phyloP scores from a whole-genome alignment of 1,140 invertebrate genomes.

The Planococcus citri region DNA sequence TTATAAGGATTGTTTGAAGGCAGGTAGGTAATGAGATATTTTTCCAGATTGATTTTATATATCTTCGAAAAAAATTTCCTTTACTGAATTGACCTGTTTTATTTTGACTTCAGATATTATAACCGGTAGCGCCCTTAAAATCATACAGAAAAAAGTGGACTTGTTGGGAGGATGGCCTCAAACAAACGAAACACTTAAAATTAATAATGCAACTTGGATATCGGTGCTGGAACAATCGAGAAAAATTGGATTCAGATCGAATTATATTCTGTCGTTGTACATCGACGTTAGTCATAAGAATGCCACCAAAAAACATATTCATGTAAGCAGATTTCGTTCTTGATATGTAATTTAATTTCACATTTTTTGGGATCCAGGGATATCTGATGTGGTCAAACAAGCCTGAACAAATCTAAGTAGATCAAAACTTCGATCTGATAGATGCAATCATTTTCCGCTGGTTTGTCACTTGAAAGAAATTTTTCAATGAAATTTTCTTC shows the following conservation, averaged over 20 bases:
- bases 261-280: not conserved
- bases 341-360: too few species aligned
- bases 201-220: not conserved
- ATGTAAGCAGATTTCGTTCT: not conserved
- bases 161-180: not conserved
- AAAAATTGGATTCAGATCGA: not conserved
- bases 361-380: too few species aligned
- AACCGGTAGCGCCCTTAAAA: not conserved
- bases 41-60: too few species aligned
- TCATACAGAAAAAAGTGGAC: not conserved
- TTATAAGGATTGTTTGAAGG: conserved; percentile 73
- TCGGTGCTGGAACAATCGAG: not conserved
- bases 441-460: too few species aligned
- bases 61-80: too few species aligned
- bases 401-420: too few species aligned
- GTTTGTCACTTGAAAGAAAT: too few species aligned
- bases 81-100: not conserved
- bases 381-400: too few species aligned
- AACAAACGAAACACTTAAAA: not conserved
- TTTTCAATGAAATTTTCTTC: too few species aligned
- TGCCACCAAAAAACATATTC: not conserved
- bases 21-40: conserved; percentile 42
- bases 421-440: too few species aligned
- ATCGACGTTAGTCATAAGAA: not conserved
- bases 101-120: not conserved